Base-by-base conservation (phyloP, 92 coral and sea anemone genomes). In the Phenganax stokvisi region DNA sequence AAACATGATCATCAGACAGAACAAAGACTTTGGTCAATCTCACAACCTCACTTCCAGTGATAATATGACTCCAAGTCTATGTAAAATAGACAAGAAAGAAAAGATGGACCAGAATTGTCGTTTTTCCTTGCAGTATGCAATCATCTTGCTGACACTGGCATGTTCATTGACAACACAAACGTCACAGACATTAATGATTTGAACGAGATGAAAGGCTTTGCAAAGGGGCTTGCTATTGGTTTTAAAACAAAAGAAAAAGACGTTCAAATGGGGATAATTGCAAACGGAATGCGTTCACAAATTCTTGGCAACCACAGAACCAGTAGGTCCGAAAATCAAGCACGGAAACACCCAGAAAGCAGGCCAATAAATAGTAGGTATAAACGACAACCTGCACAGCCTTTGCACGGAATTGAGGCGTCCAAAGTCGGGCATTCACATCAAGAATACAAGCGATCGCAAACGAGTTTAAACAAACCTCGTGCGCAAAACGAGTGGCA, bases 141-240 rank as follows among this genome's bases (percentile, higher is more conserved):
- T 12, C 72, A 79, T 51, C 65, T 79, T 60, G 83, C 83, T 10
- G 61, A 79, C 61, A 79, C 74, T 7, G 83, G 83, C 5, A 68
- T 79, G 68, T 54, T 79, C 53, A 79, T 79, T 20, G 83, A 79
- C 57, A 79, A 79, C 65, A 60, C 83, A 12, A 62, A 79, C 69
- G 83, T 79, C 4, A 79, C 83, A 12, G 83, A 79, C 51, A 79
- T 79, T n/a, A 68, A 47, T 9, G 83, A 79, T 25, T 52, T 79
- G 7, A 52, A 7, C 10, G 83, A 79, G 62, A 79, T 79, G 83
- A 79, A 79, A 65, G 69, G 58, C 11, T 79, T 79, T 12, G 83
- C 83, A 3, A 79, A 79, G 55, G 83, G 83, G 0, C 83, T 79
- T 52, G 83, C 83, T n/a, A 68, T 68, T 52, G 83, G 83, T 11